phyloP scores from a whole-genome alignment of 2,888 invertebrate genomes.

The Andrena bicolor region DNA sequence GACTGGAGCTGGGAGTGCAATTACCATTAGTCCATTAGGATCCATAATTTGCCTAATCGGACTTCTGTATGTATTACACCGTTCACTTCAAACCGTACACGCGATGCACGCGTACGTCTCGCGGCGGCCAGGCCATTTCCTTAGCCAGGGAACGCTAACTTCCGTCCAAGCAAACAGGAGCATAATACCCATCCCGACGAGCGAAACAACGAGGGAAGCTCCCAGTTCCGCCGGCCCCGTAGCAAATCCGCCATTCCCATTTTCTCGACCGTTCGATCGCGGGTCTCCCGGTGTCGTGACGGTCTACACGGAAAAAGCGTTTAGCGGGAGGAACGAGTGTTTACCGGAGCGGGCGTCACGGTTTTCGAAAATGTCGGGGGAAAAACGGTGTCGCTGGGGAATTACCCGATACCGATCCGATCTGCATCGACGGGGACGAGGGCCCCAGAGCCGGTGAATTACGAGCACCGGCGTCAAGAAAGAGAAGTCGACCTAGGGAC shows the following conservation, averaged over 20 bases:
- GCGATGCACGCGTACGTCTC: constrained; percentile 26
- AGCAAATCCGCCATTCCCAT: background rate
- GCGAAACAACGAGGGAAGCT: background rate
- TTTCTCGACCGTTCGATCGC: constrained; percentile 14
- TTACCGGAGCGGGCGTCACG: constrained; percentile 33
- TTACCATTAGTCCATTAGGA: constrained; percentile 73
- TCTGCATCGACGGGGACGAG: constrained; percentile 59
- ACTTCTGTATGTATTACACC: constrained; percentile 57
- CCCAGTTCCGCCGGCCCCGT: background rate
- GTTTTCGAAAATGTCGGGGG: constrained; percentile 50
- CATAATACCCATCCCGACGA: background rate
- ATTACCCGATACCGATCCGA: constrained; percentile 47
- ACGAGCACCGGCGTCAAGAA: constrained; percentile 43
- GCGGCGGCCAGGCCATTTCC: background rate
- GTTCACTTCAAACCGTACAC: constrained; percentile 49
- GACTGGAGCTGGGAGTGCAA: constrained; percentile 49
- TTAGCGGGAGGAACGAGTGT: constrained; percentile 43
- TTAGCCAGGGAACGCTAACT: constrained; percentile 29
- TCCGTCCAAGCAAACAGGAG: background rate
- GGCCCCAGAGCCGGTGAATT: constrained; percentile 51
- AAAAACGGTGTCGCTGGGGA: constrained; percentile 58
- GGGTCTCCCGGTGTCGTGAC: constrained; percentile 19
- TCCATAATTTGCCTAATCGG: constrained; percentile 72
- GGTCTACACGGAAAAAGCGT: constrained; percentile 34
- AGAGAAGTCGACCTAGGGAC: constrained; percentile 34